A percentile compares a stretch with the other conserved stretches of the same genome.
Evolutionary conservation across 1,140 invertebrate genomes (phyloP).

Genomic region (Drosophila neocordata): DNA sequence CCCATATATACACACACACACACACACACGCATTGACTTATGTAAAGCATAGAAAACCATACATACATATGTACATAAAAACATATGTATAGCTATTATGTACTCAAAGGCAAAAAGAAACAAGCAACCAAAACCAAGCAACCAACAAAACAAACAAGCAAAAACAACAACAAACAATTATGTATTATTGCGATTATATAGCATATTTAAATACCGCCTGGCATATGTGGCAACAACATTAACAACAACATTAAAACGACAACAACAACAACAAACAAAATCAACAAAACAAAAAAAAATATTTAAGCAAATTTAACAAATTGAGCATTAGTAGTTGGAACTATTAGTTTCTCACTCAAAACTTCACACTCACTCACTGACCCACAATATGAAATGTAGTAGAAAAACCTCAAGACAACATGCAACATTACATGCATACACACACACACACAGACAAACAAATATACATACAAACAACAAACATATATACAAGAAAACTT

Average conservation of each 20-base stretch:
- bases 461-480: conserved; percentile 48
- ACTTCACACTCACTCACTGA: conserved; percentile 38
- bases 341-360: conserved; percentile 78
- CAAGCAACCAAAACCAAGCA: conserved; percentile 62
- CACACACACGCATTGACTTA: conserved; percentile 45
- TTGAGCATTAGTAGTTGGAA: conserved; percentile 77
- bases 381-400: conserved; percentile 62
- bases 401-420: conserved; percentile 73
- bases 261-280: conserved; percentile 46
- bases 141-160: conserved; percentile 50
- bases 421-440: conserved; percentile 56
- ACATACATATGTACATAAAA: conserved; percentile 57
- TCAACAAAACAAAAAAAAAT: conserved; percentile 59
- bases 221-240: conserved; percentile 57
- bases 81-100: conserved; percentile 66
- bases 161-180: conserved; percentile 72
- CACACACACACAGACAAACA: conserved; percentile 39
- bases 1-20: conserved; percentile 32
- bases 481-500: conserved; percentile 73
- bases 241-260: conserved; percentile 54
- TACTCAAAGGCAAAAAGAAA: conserved; percentile 62
- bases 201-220: conserved; percentile 78
- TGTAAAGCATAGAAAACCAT: conserved; percentile 39
- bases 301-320: conserved; percentile 71
- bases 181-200: conserved; percentile 81